Conservation (phyloP, 1,140 invertebrate species). For the Dendroctonus ponderosae region DNA sequence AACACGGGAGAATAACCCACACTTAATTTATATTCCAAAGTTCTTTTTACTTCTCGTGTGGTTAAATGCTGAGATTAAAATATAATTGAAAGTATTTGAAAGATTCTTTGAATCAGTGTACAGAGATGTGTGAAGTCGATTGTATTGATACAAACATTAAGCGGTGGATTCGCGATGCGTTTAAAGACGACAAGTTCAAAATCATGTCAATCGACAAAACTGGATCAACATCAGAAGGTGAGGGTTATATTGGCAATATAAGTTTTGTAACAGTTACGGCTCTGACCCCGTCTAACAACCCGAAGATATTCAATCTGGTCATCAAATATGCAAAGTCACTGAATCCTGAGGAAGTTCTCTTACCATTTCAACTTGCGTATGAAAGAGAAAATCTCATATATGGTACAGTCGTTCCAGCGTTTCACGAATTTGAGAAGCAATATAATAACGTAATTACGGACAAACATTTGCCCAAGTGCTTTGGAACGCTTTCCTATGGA, state of each 20-base stretch:
- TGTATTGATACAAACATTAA: too few relatives aligned
- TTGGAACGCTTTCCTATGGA: not conserved
- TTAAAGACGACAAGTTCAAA: not conserved
- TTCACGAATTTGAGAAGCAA: constrained; percentile 18
- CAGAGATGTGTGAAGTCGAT: too few relatives aligned
- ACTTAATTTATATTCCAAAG: too few relatives aligned
- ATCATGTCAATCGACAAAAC: constrained; percentile 1
- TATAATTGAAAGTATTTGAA: too few relatives aligned
- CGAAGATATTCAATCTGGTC: constrained; percentile 22
- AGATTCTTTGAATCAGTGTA: too few relatives aligned
- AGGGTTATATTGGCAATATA: constrained; percentile 38
- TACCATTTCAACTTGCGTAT: constrained; percentile 13
- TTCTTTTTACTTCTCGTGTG: too few relatives aligned
- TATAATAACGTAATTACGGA: not conserved
- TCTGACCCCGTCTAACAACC: not conserved
- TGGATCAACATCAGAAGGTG: constrained; percentile 24
- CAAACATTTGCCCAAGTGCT: constrained; percentile 9
- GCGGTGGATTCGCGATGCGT: too few relatives aligned
- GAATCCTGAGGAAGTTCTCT: constrained; percentile 12
- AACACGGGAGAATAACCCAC: too few relatives aligned
- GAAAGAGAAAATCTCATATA: constrained; percentile 34
- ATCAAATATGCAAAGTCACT: constrained; percentile 32
- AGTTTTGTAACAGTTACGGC: constrained; percentile 21
- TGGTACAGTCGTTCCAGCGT: constrained; percentile 22
- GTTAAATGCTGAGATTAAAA: too few relatives aligned